Conservation (phyloP, 2,797 vertebrate species). For the Erethizon dorsatum region DNA sequence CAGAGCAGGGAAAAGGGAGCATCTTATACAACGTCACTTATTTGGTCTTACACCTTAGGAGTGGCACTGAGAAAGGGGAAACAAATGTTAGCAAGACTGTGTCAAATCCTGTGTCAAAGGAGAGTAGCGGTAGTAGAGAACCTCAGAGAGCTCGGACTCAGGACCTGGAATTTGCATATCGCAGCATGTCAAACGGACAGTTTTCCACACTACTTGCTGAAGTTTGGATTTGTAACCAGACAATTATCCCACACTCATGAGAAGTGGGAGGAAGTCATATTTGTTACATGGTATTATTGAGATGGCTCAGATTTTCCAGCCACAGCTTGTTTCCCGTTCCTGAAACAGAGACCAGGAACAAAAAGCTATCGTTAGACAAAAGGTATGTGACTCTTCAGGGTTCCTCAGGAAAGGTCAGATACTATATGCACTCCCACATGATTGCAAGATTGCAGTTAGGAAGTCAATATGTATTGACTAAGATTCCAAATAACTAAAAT, state of each 20-base stretch:
- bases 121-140: background rate
- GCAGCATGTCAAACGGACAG: background rate
- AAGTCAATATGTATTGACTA: slow-evolving; percentile 63
- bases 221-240: background rate
- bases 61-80: background rate
- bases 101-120: background rate
- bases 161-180: background rate
- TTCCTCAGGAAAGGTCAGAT: slow-evolving; percentile 43
- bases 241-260: background rate
- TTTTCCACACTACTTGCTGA: background rate
- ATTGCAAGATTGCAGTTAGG: background rate
- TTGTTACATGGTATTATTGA: background rate
- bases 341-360: background rate
- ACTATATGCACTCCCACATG: background rate
- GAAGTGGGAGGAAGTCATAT: background rate
- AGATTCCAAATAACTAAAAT: slow-evolving; percentile 61
- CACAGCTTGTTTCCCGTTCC: background rate
- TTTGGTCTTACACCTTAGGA: background rate
- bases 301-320: slow-evolving; percentile 1
- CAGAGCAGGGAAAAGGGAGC: background rate
- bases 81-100: background rate
- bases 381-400: background rate
- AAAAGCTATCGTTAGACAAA: slow-evolving; percentile 20
- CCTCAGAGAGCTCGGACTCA: background rate
- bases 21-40: background rate